Conservation (phyloP, 2,797 vertebrate species). For the Potorous gilbertii region DNA sequence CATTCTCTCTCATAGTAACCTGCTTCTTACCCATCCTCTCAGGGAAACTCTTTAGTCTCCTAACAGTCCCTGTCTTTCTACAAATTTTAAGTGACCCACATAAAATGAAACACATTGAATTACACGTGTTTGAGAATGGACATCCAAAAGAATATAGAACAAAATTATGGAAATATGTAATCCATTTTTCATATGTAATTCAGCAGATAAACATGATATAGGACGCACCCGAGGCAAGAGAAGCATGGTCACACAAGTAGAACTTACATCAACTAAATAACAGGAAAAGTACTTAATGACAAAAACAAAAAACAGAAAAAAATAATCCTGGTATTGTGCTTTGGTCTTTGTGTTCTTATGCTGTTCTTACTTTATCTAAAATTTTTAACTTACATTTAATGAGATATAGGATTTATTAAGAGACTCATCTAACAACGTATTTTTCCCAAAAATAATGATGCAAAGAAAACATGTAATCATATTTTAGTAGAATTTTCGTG, state of each 20-base stretch:
- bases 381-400: no score
- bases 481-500: conserved; percentile 34
- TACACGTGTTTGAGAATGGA: background rate
- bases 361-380: background rate
- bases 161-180: background rate
- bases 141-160: background rate
- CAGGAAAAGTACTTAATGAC: background rate
- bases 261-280: background rate
- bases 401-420: no score
- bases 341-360: no score
- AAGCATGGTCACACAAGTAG: background rate
- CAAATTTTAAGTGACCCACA: background rate
- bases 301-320: background rate
- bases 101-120: background rate
- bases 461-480: background rate
- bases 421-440: background rate
- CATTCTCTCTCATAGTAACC: background rate
- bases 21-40: background rate
- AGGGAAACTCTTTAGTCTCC: background rate
- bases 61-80: background rate
- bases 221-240: background rate
- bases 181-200: background rate
- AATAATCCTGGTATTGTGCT: background rate
- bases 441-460: background rate
- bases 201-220: background rate